Base-by-base conservation (phyloP, 2,113 vertebrate species). In the Vimba vimba region DNA sequence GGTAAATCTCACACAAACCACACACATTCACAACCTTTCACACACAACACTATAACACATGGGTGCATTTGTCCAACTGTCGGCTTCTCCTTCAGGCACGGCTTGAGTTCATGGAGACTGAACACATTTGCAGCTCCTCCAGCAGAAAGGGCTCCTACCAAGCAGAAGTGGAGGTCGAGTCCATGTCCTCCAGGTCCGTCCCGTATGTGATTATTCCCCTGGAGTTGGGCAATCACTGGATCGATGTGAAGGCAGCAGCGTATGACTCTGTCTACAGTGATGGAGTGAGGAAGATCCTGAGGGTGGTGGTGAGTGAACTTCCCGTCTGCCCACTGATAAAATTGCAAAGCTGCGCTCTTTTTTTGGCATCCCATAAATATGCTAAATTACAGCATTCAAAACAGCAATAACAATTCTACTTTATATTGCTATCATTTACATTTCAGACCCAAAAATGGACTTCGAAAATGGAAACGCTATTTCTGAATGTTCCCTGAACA, bases 171-270 rank as follows among this genome's bases (percentile, higher is more conserved):
- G 0, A 0, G 0, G 19, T 97, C 6, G 89, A 83, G 0, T 0
- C 69, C 0, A 83, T 90, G 75, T 94, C 95, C 1, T 95, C 95
- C 0, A 4, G 87, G 33, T n/a, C 93, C 0, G 84, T 97, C 1
- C 90, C 96, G 6, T 95, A 94, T 0, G 76, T 96, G 68, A 45
- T 97, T 0, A 93, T 97, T 13, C 96, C 96, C 11, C 75, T 97
- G 84, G 88, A 93, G 52, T 6, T 89, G 0, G 96, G 95, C 0
- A 73, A 92, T 0, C 93, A 95, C 0, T 92, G 93, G 0, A 45
- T 97, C 0, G 96, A 97, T 86, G 95, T 96, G 19, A 85, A 87
- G 59, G 87, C 87, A 2, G 57, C 74, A 2, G 86, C 19, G 4
- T 71, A 25, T 36, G 84, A 88, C 17, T 59, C 82, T 19, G 23